Percentiles rank a stretch among this genome's conserved stretches.
Conservation (phyloP, 1,140 invertebrate genomes). For the Cydia splendana region DNA sequence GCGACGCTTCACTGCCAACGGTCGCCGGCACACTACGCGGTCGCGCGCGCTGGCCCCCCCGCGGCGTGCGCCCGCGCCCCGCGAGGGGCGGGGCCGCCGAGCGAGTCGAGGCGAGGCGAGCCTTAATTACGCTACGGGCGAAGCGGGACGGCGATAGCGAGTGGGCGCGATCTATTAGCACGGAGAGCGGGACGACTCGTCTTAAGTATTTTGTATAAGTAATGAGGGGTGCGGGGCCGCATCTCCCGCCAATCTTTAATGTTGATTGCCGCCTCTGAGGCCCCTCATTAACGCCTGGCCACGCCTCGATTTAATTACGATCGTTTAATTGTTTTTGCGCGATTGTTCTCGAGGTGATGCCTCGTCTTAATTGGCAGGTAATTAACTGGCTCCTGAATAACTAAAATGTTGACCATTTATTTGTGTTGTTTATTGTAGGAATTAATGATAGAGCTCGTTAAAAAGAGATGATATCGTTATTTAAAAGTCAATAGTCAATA, state of each 20-base stretch:
- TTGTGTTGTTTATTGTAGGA: not conserved
- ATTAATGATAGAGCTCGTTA: slow-evolving; percentile 13
- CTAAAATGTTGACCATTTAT: slow-evolving; percentile 14
- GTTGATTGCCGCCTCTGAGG: slow-evolving; percentile 75
- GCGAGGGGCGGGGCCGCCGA: slow-evolving; percentile 60
- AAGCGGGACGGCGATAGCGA: slow-evolving; percentile 74
- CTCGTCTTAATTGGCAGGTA: slow-evolving; percentile 38
- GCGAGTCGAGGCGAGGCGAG: slow-evolving; percentile 71
- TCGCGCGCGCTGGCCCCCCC: slow-evolving; percentile 57
- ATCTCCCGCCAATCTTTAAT: slow-evolving; percentile 80
- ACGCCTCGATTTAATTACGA: slow-evolving; percentile 76
- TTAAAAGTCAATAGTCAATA: not conserved
- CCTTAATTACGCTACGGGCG: slow-evolving; percentile 73
- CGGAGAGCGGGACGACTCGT: slow-evolving; percentile 77
- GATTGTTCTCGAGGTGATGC: slow-evolving; percentile 35
- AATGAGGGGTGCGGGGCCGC: slow-evolving; percentile 72
- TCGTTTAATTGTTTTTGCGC: slow-evolving; percentile 67
- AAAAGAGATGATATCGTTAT: not conserved
- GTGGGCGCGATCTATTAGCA: slow-evolving; percentile 77
- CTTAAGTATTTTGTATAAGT: slow-evolving; percentile 80
- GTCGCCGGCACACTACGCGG: slow-evolving; percentile 75
- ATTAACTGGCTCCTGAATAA: slow-evolving; percentile 15
- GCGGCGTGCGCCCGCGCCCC: slow-evolving; percentile 47
- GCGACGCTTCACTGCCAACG: slow-evolving; percentile 68
- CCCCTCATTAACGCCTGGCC: slow-evolving; percentile 74